Evolutionary conservation across 2,888 invertebrate species (phyloP).

Genomic region (Osmoderma eremita): DNA sequence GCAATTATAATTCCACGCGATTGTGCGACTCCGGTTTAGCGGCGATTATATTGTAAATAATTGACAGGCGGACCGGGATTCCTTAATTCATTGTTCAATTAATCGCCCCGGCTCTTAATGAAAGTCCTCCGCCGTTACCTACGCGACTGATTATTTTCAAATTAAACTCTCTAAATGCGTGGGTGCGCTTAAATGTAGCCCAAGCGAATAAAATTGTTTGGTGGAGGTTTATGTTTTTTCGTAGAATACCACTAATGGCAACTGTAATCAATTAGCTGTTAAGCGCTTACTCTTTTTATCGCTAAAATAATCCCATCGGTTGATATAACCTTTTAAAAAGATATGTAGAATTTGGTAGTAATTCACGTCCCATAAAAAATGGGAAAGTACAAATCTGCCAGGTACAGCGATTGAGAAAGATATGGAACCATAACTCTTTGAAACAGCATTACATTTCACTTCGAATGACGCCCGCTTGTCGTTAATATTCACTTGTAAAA

Average conservation of each 20-base stretch:
- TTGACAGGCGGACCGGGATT: constrained; percentile 52
- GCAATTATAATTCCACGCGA: constrained; percentile 59
- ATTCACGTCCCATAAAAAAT: too few relatives aligned
- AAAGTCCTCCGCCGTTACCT: not conserved
- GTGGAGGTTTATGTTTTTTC: constrained; percentile 1
- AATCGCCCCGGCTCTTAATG: constrained; percentile 16
- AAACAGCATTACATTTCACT: too few relatives aligned
- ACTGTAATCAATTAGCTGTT: not conserved
- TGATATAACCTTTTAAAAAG: too few relatives aligned
- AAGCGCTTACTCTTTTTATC: not conserved
- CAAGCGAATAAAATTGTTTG: not conserved
- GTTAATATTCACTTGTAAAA: too few relatives aligned
- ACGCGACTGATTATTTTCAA: constrained; percentile 8
- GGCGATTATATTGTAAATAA: constrained; percentile 61
- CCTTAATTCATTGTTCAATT: constrained; percentile 35
- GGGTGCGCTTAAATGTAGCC: not conserved
- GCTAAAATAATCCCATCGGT: not conserved
- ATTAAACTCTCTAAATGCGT: constrained; percentile 2
- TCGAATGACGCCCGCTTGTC: too few relatives aligned
- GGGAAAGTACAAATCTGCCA: too few relatives aligned
- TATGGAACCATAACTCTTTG: too few relatives aligned
- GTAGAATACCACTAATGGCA: constrained; percentile 9
- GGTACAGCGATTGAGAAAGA: too few relatives aligned
- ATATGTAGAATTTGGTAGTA: too few relatives aligned
- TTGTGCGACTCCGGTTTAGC: constrained; percentile 57